These are phyloP conservation scores for Torymus tubicola DNA, from an alignment of 2,888 invertebrate genomes.

Conservation along the genomic window DNA sequence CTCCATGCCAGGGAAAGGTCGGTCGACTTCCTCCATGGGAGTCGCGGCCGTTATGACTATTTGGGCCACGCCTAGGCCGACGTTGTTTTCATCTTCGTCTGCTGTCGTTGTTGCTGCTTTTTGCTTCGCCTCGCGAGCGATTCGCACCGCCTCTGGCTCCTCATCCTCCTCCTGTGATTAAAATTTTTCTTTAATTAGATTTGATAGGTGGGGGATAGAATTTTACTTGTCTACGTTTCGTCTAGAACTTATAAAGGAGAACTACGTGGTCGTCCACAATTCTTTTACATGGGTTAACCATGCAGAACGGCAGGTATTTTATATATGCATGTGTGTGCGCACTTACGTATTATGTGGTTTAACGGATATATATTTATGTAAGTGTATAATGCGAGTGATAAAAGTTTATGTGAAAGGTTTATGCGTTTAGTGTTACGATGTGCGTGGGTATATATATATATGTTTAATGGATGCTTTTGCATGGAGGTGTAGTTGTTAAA, in stretches of 20 bases:
- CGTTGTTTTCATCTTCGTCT: slow-evolving; percentile 75
- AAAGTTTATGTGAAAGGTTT: too few species aligned
- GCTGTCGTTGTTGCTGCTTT: slow-evolving; percentile 54
- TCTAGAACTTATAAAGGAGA: neutral
- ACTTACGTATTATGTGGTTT: too few species aligned
- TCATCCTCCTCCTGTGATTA: slow-evolving; percentile 53
- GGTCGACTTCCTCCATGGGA: slow-evolving; percentile 93
- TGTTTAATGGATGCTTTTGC: too few species aligned
- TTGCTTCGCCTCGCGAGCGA: slow-evolving; percentile 41
- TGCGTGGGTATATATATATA: too few species aligned
- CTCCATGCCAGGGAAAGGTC: slow-evolving; percentile 84
- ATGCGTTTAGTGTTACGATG: too few species aligned
- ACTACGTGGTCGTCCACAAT: neutral
- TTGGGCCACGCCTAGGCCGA: slow-evolving; percentile 89
- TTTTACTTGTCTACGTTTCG: neutral
- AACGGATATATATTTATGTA: too few species aligned
- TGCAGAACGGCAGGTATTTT: neutral
- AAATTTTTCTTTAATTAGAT: neutral
- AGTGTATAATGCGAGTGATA: too few species aligned
- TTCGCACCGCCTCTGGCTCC: slow-evolving; percentile 55
- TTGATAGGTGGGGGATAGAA: neutral
- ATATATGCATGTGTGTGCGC: neutral
- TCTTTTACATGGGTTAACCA: too few species aligned
- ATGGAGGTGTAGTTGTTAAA: too few species aligned
- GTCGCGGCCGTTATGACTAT: slow-evolving; percentile 96